A percentile compares a stretch with the other conserved stretches of the same genome.
These are phyloP conservation scores for Stomatorhinus walkeri DNA, from an alignment of 2,797 vertebrate genomes.

Conservation along the genomic window DNA sequence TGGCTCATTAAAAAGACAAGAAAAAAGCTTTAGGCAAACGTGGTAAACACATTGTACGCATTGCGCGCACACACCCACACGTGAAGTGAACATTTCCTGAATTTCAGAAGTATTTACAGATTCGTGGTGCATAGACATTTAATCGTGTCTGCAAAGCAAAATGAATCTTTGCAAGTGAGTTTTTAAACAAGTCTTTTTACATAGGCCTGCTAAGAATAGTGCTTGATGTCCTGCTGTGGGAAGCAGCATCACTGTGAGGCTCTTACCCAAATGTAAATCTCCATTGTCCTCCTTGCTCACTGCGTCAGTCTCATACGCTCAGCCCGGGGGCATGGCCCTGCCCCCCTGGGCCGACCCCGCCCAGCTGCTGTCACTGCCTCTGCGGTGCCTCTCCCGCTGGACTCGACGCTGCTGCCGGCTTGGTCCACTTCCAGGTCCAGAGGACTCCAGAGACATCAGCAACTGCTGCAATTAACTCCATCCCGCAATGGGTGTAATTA, in stretches of 20 bases:
- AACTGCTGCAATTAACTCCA: constrained; percentile 20
- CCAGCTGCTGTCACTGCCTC: constrained; percentile 23
- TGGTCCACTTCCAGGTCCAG: constrained; percentile 22
- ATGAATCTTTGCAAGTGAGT: constrained; percentile 17
- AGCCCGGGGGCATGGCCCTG: background rate
- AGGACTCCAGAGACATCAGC: constrained; percentile 20
- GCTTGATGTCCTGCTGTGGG: background rate
- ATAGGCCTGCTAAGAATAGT: background rate
- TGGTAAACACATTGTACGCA: constrained; percentile 45
- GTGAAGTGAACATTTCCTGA: constrained; percentile 37
- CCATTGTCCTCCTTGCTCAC: background rate
- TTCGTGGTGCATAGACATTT: constrained; percentile 54
- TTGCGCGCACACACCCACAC: constrained; percentile 54
- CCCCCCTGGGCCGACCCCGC: background rate
- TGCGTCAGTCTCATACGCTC: background rate
- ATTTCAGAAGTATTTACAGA: constrained; percentile 43
- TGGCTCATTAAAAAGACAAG: constrained; percentile 49
- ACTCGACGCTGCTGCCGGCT: constrained; percentile 18
- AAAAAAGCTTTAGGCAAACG: constrained; percentile 55
- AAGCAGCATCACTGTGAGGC: background rate
- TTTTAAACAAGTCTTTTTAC: constrained; percentile 27
- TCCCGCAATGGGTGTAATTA: constrained; percentile 11
- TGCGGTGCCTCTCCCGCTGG: constrained; percentile 53
- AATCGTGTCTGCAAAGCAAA: constrained; percentile 48
- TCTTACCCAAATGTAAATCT: background rate